Conservation (phyloP, 2,888 invertebrate genomes). For the Nematopogon swammerdamellus region DNA sequence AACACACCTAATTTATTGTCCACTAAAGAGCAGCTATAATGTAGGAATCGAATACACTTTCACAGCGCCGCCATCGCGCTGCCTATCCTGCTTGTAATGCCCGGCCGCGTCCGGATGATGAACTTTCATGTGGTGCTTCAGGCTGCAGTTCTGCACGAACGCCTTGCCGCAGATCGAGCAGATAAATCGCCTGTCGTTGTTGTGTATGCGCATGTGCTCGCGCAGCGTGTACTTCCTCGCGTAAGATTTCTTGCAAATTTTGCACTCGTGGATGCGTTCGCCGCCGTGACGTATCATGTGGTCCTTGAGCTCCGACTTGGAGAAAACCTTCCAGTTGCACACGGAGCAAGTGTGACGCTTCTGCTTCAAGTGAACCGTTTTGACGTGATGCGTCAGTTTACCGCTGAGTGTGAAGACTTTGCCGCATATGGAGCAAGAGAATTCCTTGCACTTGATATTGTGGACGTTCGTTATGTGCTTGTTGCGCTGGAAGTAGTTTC, state of each 20-base stretch:
- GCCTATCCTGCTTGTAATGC: not conserved
- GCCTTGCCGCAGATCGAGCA: conserved; percentile 33
- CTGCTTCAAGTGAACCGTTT: conserved; percentile 40
- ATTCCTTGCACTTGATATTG: conserved; percentile 38
- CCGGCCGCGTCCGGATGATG: conserved; percentile 24
- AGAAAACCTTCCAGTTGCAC: conserved; percentile 54
- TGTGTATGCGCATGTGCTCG: conserved; percentile 42
- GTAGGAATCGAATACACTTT: too few relatives aligned
- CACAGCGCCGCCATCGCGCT: too few relatives aligned
- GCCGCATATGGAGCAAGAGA: conserved; percentile 35
- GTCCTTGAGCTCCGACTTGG: conserved; percentile 49
- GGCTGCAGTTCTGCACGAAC: conserved; percentile 39
- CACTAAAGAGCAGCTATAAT: too few relatives aligned
- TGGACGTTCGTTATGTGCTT: conserved; percentile 36
- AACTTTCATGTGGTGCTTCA: conserved; percentile 36
- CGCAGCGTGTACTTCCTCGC: conserved; percentile 40
- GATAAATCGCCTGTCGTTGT: conserved; percentile 34
- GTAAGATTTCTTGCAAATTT: conserved; percentile 47
- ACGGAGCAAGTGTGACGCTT: conserved; percentile 41
- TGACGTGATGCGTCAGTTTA: conserved; percentile 32
- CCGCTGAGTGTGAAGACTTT: conserved; percentile 39
- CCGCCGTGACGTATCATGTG: conserved; percentile 53
- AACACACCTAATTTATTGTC: too few relatives aligned
- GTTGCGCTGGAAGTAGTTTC: conserved; percentile 41
- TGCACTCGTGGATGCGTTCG: conserved; percentile 46